A percentile compares a stretch with the other conserved stretches of the same genome.
Conservation (phyloP, 1,140 invertebrate genomes). For the Atopsyche davidsoni region DNA sequence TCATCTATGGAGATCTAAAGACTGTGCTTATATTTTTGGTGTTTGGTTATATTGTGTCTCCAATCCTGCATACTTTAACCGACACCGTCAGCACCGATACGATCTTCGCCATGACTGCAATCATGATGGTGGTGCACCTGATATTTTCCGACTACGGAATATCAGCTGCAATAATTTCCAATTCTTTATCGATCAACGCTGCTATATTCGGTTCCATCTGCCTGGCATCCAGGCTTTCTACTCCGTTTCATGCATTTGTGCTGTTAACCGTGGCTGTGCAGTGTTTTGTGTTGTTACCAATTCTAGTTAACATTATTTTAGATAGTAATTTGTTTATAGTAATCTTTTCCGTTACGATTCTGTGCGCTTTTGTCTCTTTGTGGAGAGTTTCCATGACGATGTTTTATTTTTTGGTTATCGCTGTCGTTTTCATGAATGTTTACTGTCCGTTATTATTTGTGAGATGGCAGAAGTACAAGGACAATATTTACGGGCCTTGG, state of each 20-base stretch:
- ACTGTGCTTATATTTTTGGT: constrained; percentile 72
- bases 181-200: constrained; percentile 81
- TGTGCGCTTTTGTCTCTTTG: constrained; percentile 50
- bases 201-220: constrained; percentile 91
- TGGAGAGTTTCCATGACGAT: constrained; percentile 52
- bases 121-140: constrained; percentile 84
- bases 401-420: constrained; percentile 54
- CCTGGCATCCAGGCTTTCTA: constrained; percentile 82
- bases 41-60: constrained; percentile 81
- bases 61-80: constrained; percentile 89
- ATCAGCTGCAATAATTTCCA: constrained; percentile 71
- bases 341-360: constrained; percentile 33
- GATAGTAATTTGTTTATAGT: constrained; percentile 36
- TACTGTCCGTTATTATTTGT: constrained; percentile 78
- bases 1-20: constrained; percentile 53
- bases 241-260: constrained; percentile 81
- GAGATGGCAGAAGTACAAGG: constrained; percentile 76
- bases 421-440: constrained; percentile 60
- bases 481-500: constrained; percentile 94
- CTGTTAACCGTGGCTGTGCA: constrained; percentile 79
- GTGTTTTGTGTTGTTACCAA: constrained; percentile 83
- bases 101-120: constrained; percentile 84
- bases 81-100: constrained; percentile 95
- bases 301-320: constrained; percentile 60
- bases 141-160: constrained; percentile 89